These are phyloP conservation scores for Cossypha caffra DNA, from an alignment of 2,797 vertebrate genomes.

Conservation along the genomic window DNA sequence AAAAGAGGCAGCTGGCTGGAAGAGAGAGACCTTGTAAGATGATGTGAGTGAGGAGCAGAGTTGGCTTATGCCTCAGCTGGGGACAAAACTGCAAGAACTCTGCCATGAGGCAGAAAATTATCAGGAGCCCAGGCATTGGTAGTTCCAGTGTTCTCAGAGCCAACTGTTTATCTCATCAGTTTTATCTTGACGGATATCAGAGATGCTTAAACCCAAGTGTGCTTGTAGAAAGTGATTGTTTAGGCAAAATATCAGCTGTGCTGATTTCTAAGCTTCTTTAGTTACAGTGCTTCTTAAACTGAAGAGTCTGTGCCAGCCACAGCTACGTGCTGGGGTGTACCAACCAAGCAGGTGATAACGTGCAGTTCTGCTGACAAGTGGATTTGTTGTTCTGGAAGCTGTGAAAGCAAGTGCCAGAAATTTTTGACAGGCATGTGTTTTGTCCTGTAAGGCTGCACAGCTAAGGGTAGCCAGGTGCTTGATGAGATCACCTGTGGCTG, in stretches of 20 bases:
- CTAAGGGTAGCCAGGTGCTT: background rate
- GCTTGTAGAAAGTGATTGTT: background rate
- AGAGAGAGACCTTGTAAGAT: background rate
- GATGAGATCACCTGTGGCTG: background rate
- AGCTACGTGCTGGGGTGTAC: background rate
- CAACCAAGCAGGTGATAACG: background rate
- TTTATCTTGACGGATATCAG: background rate
- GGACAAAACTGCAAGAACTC: background rate
- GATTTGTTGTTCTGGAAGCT: background rate
- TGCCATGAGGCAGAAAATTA: background rate
- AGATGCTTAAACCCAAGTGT: background rate
- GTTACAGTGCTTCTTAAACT: background rate
- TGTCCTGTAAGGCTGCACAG: background rate
- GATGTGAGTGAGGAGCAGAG: background rate
- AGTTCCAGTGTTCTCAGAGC: background rate
- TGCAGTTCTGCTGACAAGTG: background rate
- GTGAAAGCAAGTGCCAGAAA: background rate
- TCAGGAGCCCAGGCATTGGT: background rate
- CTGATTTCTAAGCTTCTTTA: background rate
- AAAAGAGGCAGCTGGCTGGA: background rate
- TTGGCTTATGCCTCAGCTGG: background rate
- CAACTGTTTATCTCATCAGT: background rate
- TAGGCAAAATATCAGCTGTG: background rate
- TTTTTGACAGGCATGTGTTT: background rate
- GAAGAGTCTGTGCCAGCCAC: background rate